Evolutionary conservation across 1,140 invertebrate genomes (phyloP).

Genomic region (Ostrea edulis): DNA sequence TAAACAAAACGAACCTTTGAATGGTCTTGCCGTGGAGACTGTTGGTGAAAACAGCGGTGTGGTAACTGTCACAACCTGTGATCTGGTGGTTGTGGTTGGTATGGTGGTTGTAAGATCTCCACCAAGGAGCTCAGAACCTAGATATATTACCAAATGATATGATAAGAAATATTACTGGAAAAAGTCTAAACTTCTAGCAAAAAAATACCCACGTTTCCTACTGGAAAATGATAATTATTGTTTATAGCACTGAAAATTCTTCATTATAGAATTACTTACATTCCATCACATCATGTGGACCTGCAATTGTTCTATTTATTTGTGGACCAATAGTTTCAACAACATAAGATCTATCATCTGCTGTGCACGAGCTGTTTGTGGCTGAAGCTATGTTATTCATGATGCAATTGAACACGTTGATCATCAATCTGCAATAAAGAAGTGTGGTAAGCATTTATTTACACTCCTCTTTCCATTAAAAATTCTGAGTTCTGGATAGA

Average conservation of each 20-base stretch:
- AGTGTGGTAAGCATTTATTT: too few relatives aligned
- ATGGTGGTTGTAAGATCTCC: not conserved
- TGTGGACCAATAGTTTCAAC: not conserved
- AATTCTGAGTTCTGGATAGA: too few relatives aligned
- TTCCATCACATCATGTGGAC: not conserved
- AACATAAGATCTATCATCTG: not conserved
- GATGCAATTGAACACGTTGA: not conserved
- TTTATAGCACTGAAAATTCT: not conserved
- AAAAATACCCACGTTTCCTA: not conserved
- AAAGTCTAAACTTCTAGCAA: not conserved
- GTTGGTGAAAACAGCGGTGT: not conserved
- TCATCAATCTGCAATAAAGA: not conserved
- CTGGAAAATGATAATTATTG: not conserved
- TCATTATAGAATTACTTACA: not conserved
- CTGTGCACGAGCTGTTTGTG: not conserved
- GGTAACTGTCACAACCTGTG: not conserved
- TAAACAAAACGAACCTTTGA: too few relatives aligned
- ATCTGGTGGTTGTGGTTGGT: not conserved
- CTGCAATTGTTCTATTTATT: not conserved
- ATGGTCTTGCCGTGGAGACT: not conserved
- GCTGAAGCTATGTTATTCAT: not conserved
- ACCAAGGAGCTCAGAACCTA: not conserved
- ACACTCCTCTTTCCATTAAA: too few relatives aligned
- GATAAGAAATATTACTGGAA: not conserved
- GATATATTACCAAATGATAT: not conserved